These are phyloP conservation scores for Zaprionus ghesquierei DNA, from an alignment of 1,140 invertebrate genomes.

Conservation along the genomic window DNA sequence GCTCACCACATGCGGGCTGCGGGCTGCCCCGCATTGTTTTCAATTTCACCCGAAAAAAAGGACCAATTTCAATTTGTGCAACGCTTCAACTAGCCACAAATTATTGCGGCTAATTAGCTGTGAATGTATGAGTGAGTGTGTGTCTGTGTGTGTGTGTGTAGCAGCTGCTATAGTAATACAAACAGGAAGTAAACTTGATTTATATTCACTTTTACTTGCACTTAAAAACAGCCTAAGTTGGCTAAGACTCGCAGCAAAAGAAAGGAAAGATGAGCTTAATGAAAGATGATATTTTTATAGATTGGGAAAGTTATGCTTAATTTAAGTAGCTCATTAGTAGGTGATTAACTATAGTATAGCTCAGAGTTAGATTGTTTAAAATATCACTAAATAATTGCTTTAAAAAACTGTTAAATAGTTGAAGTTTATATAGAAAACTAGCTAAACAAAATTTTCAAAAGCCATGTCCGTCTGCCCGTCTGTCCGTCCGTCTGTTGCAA, in stretches of 20 bases:
- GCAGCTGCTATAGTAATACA: slow-evolving; percentile 46
- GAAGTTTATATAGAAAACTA: too few relatives aligned
- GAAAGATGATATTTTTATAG: background rate
- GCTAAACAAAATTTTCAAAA: too few relatives aligned
- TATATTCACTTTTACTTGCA: slow-evolving; percentile 62
- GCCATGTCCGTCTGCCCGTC: too few relatives aligned
- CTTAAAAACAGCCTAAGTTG: background rate
- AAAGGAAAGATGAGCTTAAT: background rate
- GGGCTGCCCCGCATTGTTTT: slow-evolving; percentile 18
- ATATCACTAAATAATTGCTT: too few relatives aligned
- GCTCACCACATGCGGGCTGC: background rate
- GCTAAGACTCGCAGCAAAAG: too few relatives aligned
- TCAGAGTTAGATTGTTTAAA: too few relatives aligned
- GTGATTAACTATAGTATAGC: background rate
- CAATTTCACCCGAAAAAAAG: slow-evolving; percentile 73
- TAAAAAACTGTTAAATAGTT: too few relatives aligned
- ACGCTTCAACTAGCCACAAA: slow-evolving; percentile 64
- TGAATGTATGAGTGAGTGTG: slow-evolving; percentile 9
- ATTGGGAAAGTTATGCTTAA: background rate
- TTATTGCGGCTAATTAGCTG: slow-evolving; percentile 58
- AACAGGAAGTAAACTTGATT: slow-evolving; percentile 63
- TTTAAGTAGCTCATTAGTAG: background rate
- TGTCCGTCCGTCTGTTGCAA: too few relatives aligned
- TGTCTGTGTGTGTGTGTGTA: slow-evolving; percentile 16
- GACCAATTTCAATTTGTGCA: slow-evolving; percentile 75